Evolutionary conservation across 2,797 vertebrate species (phyloP), one percentile per base, ranked within the genome.

Genomic region (Mormyrops boulengeri): DNA sequence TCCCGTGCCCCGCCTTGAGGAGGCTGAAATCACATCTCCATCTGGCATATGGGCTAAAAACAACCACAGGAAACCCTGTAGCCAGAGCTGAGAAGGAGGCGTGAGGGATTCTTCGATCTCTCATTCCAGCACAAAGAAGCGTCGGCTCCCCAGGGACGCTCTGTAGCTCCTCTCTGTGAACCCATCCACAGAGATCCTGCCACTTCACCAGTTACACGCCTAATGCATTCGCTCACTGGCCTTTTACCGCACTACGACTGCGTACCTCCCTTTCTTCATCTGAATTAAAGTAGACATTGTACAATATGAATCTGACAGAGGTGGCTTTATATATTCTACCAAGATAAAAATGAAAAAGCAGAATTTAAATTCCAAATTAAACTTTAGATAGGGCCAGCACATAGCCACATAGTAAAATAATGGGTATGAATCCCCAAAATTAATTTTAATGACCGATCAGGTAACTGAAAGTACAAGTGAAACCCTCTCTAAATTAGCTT

Each of bases 11-110:
- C 30, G 11, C 30, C 19, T 6, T 2, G 85, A 92, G 91, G 90
- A 91, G 92, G 89, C 90, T 88, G 9, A 88, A 19, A 89, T 80
- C 53, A 17, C 86, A 77, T 84, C 88, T 89, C 69, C 53, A 69
- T 91, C 90, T 85, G 89, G 90, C 92, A 90, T 19, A 47, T 84
- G 2, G 80, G 91, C 84, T 91, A 90, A 87, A 41, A 87, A 44
- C 38, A 66, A 89, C 87, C 3, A 80, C 53, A 89, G 91, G 87
- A 87, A 89, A 90, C 60, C 90, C 89, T 90, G 11, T 57, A 89
- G 77, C 91, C 22, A 41, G 80, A 85, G 80, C 88, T 22, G 22
- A 2, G 26, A 2, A 6, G 62, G 26, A 41, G 41, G 44, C 0
- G 22, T 85, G 34, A 77, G 53, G 53, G 69, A 57, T 50, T 57